Conservation (phyloP, 1,140 invertebrate species). For the Neodiprion pinetum region DNA sequence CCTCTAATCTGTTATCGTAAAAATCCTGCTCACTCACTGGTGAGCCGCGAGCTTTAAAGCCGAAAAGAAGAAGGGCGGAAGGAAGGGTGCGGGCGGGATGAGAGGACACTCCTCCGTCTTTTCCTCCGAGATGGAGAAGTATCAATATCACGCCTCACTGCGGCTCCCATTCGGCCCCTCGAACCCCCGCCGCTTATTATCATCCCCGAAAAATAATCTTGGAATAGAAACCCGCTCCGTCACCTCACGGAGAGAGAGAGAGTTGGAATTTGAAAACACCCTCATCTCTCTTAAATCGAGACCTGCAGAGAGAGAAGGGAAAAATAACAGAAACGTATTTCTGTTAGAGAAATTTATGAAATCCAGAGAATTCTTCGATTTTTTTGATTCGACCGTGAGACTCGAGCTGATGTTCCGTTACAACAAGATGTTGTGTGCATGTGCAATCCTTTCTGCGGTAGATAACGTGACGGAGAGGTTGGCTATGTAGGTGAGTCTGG, state of each 20-base stretch:
- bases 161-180: slow-evolving; percentile 35
- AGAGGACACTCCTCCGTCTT: slow-evolving; percentile 39
- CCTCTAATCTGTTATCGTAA: slow-evolving; percentile 47
- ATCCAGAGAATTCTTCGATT: not conserved
- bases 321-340: not conserved
- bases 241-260: slow-evolving; percentile 2
- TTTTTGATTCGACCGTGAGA: slow-evolving; percentile 10
- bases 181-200: slow-evolving; percentile 42
- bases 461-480: not conserved
- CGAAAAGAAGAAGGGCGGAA: slow-evolving; percentile 23
- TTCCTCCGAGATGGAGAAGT: slow-evolving; percentile 42
- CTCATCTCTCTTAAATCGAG: slow-evolving; percentile 11
- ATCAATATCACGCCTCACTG: slow-evolving; percentile 54
- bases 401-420: not conserved
- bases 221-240: slow-evolving; percentile 34
- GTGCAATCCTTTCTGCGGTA: not conserved
- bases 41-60: slow-evolving; percentile 36
- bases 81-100: slow-evolving; percentile 28
- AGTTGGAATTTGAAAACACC: slow-evolving; percentile 18
- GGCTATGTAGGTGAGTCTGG: not conserved
- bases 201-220: slow-evolving; percentile 48
- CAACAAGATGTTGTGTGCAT: too few relatives aligned
- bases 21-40: slow-evolving; percentile 44
- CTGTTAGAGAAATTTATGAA: too few relatives aligned
- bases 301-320: not conserved